These are phyloP conservation scores for Jordanella pulchra DNA, from an alignment of 2,797 vertebrate species.

Conservation along the genomic window DNA sequence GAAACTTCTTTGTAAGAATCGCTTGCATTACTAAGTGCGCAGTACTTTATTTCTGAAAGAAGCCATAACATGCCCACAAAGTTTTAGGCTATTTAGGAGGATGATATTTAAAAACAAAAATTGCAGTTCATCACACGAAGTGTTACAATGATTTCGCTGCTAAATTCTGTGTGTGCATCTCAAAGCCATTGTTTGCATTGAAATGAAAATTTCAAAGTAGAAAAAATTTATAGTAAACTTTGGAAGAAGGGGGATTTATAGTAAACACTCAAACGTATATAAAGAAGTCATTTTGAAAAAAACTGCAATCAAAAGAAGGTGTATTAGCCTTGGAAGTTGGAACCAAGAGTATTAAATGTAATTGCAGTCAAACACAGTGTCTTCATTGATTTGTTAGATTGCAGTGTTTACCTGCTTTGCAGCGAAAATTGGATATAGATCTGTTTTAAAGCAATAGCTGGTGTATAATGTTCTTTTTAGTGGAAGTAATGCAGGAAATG, in stretches of 20 bases:
- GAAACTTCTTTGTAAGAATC: too few species aligned
- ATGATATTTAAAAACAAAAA: too few species aligned
- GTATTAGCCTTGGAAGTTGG: neutral
- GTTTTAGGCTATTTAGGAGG: too few species aligned
- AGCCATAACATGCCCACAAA: too few species aligned
- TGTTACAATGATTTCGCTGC: neutral
- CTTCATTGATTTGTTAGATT: neutral
- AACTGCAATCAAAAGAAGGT: neutral
- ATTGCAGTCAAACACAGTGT: neutral
- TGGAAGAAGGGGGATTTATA: neutral
- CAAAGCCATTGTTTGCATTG: neutral
- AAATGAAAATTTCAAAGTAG: too few species aligned
- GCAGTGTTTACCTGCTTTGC: neutral
- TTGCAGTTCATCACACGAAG: neutral
- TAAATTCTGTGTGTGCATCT: neutral
- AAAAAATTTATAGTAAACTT: too few species aligned
- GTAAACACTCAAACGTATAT: neutral
- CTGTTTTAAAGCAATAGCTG: neutral
- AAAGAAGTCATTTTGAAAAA: neutral
- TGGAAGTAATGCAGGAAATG: neutral
- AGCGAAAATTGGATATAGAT: slow-evolving; percentile 7
- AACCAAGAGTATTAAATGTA: neutral
- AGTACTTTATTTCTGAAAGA: too few species aligned
- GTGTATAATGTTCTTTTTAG: neutral
- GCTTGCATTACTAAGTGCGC: too few species aligned